Evolutionary conservation across 1,140 invertebrate genomes (phyloP), one percentile per base, ranked within the genome.

Genomic region (Rhopalosiphum maidis): DNA sequence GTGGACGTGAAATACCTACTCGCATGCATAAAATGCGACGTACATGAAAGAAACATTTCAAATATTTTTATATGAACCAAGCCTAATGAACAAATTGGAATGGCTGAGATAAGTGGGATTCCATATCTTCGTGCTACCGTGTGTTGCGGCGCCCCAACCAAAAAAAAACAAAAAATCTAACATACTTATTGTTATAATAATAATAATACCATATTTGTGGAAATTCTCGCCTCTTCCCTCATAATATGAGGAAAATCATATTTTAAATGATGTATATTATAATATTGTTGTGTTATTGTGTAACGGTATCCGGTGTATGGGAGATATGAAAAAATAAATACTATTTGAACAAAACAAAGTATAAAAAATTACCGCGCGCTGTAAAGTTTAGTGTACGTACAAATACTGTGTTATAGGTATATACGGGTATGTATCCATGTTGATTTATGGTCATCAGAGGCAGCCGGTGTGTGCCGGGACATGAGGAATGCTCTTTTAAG

Each of bases 401-500:
- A 90, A 90, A 90, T 68, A 68, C 89, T 43, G 55, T 90, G 89
- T 90, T 90, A 43, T 90, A 90, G 41, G 89, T 90, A 68, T 55
- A 90, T 55, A 41, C 91, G 37, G 35, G 91, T 93, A 93, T 86
- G 91, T 55, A 86, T 93, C 91, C 82, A 85, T 93, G 82, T 93
- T 93, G 91, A 93, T 93, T 93, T 93, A 93, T 93, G 91, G 91
- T 93, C 82, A 86, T 93, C 91, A 85, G 91, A 92, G 91, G 91
- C 22, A 54, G 91, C 91, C 77, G 91, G 91, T 86, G 91, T 93
- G 91, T 86, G 94, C 91, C 86, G 91, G 86, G 92, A 92, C 77
- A 83, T 51, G 88, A 93, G 92, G 91, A 94, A 92, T 91, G 89
- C 90, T 91, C 89, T 91, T 86, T 87, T 90, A 87, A 87, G 89